Evolutionary conservation across 2,797 vertebrate species (phyloP).

Genomic region (Coracias cyanogaster): DNA sequence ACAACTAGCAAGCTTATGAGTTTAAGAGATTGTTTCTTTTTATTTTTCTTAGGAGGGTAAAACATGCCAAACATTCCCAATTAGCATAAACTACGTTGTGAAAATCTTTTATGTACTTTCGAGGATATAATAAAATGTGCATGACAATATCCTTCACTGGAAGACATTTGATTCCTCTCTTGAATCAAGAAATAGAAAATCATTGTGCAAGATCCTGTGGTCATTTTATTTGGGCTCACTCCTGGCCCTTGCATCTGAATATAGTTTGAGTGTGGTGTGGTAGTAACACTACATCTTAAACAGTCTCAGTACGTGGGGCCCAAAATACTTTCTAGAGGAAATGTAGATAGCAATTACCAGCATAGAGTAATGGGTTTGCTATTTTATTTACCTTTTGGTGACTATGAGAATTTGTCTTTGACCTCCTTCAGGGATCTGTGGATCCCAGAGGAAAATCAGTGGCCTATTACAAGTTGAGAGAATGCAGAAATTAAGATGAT

Average conservation of each 20-base stretch:
- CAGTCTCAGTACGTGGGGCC: background rate
- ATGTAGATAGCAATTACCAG: background rate
- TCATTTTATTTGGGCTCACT: background rate
- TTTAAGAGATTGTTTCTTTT: background rate
- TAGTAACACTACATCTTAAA: background rate
- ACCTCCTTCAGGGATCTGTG: background rate
- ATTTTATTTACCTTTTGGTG: background rate
- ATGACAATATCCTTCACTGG: background rate
- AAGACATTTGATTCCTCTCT: background rate
- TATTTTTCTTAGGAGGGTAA: background rate
- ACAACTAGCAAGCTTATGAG: background rate
- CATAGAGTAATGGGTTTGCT: background rate
- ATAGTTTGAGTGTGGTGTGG: background rate
- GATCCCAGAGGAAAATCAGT: background rate
- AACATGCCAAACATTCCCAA: background rate
- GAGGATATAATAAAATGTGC: background rate
- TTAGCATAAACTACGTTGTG: background rate
- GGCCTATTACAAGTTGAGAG: background rate
- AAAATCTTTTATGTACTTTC: background rate
- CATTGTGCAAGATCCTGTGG: background rate
- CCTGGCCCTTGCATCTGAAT: background rate
- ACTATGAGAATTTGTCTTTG: background rate
- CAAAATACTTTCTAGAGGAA: background rate
- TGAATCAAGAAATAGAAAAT: background rate
- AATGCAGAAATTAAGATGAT: background rate